Evolutionary conservation across 1,140 invertebrate species (phyloP), one percentile per base, ranked within the genome.

Genomic region (Stegodyphus mimosarum): DNA sequence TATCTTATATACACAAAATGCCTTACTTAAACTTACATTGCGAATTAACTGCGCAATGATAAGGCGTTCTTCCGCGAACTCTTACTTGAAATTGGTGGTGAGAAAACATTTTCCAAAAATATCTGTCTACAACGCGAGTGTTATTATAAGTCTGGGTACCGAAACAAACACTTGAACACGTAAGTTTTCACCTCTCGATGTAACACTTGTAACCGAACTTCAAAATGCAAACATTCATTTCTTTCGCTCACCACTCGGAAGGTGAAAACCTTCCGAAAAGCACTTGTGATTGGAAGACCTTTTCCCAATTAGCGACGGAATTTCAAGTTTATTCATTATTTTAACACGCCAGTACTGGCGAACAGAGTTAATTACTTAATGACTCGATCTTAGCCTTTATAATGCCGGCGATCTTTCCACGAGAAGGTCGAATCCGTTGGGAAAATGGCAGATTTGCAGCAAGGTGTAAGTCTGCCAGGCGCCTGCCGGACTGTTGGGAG

Each of bases 321-420:
- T 55, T 73, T 52, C 51, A 15, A 83, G 80, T 83, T 83, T 83
- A 83, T 83, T 83, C 80, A 83, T 83, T 83, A 83, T 83, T 83
- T 83, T 83, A 83, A 83, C 80, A 55, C 79, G n/a, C 64, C 33
- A n/a, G 18, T 78, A 63, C 50, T 33, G 66, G 51, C 52, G 69
- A 69, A 81, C 72, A 72, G 71, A 63, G 80, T 73, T 83, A 83
- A 83, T 83, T 83, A 74, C 80, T 83, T 83, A 83, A 83, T 74
- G 80, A 74, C 55, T 67, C 48, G 70, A 74, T 83, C 80, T 55
- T 67, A 67, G n/a, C 64, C 64, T 17, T 17, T 15, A 11, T 33
- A 33, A 33, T 60, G 55, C 55, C 9, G 55, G 55, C 9, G 55
- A 9, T 60, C 9, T 60, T 15, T 15, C 55, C 15, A 33, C 33